Percentiles rank a stretch among this genome's conserved stretches.
Conservation (phyloP, 64 coral and sea anemone genomes). For the Pachyseris speciosa region DNA sequence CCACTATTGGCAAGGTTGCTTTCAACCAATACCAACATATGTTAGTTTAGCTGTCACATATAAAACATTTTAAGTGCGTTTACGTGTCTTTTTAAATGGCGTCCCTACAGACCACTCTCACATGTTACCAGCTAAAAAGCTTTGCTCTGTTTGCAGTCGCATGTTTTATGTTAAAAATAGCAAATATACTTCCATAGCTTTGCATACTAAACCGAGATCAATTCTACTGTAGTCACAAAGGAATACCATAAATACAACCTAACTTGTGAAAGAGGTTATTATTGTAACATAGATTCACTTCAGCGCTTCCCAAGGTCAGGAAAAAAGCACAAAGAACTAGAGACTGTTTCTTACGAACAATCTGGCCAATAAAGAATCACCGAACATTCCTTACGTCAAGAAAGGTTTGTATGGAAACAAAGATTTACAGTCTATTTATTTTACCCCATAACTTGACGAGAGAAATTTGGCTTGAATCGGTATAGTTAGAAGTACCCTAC, state of each 20-base stretch:
- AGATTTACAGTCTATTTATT: not conserved
- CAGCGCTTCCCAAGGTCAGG: not conserved
- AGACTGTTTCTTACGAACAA: not conserved
- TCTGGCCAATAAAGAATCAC: not conserved
- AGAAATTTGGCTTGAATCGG: not conserved
- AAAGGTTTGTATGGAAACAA: not conserved
- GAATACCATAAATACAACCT: not conserved
- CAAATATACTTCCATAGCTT: not conserved
- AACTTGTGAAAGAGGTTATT: not conserved
- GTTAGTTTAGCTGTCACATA: not conserved
- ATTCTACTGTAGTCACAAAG: too few relatives aligned
- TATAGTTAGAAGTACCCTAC: not conserved
- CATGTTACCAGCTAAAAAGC: not conserved
- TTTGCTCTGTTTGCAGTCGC: not conserved
- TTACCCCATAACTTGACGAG: not conserved
- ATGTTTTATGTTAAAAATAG: not conserved
- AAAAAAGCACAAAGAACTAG: not conserved
- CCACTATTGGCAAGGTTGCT: not conserved
- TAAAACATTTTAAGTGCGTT: not conserved
- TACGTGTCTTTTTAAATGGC: not conserved
- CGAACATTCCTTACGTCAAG: not conserved
- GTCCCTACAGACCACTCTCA: not conserved
- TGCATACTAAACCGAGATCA: conserved; percentile 5
- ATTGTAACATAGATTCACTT: not conserved
- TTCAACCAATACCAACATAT: not conserved